Conservation (phyloP, 2,888 invertebrate species). For the Clunio marinus region DNA sequence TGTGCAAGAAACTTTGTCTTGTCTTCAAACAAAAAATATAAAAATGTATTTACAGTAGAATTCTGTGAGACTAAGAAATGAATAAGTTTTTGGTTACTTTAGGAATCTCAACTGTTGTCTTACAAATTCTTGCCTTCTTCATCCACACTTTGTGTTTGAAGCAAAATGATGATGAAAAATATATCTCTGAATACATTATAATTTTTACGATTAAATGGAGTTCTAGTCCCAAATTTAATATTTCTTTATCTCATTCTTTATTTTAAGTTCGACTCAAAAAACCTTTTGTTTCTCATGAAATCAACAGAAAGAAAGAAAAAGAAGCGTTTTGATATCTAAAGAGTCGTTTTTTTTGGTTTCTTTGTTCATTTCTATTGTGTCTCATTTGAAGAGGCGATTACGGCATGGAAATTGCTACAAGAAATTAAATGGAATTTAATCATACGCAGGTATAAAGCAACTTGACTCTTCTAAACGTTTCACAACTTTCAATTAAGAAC, state of each 20-base stretch:
- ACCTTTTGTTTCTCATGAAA: too few relatives aligned
- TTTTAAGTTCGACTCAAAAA: too few relatives aligned
- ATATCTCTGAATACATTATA: conserved; percentile 14
- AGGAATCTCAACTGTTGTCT: too few relatives aligned
- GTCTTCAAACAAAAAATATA: not conserved
- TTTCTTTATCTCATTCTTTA: not conserved
- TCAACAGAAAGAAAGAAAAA: too few relatives aligned
- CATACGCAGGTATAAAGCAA: not conserved
- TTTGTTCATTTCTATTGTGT: conserved; percentile 17
- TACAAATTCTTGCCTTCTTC: not conserved
- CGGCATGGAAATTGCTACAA: not conserved
- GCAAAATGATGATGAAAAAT: not conserved
- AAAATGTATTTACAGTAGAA: too few relatives aligned
- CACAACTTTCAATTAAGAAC: conserved; percentile 14
- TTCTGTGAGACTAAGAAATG: too few relatives aligned
- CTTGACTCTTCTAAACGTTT: conserved; percentile 7
- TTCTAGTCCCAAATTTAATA: not conserved
- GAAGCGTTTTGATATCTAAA: conserved; percentile 12
- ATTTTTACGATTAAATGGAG: conserved; percentile 1
- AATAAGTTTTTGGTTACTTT: too few relatives aligned
- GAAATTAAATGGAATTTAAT: conserved; percentile 2
- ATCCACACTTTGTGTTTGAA: not conserved
- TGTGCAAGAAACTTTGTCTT: conserved; percentile 18
- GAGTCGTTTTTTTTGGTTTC: too few relatives aligned
- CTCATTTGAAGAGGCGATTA: conserved; percentile 18